A percentile compares a stretch with the other conserved stretches of the same genome.
Conservation (phyloP, 2,113 vertebrate genomes). For the Penelope pileata region DNA sequence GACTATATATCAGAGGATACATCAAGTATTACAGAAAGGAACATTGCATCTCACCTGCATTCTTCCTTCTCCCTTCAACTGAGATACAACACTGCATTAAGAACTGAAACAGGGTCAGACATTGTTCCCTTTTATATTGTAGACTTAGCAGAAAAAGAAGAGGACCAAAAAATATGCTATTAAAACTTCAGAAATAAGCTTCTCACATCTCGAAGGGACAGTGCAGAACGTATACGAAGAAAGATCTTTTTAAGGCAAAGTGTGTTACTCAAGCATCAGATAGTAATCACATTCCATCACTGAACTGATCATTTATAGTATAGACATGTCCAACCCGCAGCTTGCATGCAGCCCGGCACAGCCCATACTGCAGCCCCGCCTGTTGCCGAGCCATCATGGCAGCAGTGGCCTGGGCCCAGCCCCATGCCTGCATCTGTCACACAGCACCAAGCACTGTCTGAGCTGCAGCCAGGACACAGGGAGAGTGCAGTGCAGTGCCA, state of each 20-base stretch:
- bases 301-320: not conserved
- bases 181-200: not conserved
- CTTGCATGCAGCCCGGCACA: no score
- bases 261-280: not conserved
- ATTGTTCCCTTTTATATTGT: not conserved
- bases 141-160: not conserved
- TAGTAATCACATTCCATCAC: not conserved
- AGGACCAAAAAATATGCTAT: not conserved
- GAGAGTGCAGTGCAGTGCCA: no score
- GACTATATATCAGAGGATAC: accelerated
- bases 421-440: no score
- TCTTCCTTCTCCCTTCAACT: not conserved
- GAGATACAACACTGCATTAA: not conserved
- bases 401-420: no score
- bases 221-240: accelerated
- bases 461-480: no score
- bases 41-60: not conserved
- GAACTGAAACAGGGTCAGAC: accelerated
- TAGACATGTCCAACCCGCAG: no score
- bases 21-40: not conserved
- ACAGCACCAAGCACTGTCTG: no score
- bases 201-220: not conserved
- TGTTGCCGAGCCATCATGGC: no score
- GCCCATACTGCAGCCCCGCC: no score
- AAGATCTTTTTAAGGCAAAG: not conserved